phyloP scores from a whole-genome alignment of 2,797 vertebrate species.

The Typhlichthys subterraneus region DNA sequence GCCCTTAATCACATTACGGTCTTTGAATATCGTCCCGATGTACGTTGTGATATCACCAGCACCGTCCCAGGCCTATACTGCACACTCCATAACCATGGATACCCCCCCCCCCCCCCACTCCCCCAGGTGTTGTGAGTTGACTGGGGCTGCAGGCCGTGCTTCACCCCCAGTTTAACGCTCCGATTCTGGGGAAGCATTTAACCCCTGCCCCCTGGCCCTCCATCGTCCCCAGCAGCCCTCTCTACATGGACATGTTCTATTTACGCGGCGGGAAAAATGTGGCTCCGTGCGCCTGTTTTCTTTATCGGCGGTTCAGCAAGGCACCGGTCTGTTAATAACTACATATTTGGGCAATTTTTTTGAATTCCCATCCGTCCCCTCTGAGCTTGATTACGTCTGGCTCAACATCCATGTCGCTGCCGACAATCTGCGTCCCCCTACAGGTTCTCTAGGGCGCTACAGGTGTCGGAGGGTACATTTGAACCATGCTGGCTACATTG shows the following conservation, averaged over 20 bases:
- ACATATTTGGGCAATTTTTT: conserved; percentile 80
- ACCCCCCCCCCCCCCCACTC: neutral
- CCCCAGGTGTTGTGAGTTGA: too few relatives aligned
- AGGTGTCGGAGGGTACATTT: too few relatives aligned
- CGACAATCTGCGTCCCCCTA: conserved; percentile 16
- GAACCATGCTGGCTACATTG: too few relatives aligned
- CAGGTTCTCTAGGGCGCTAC: too few relatives aligned
- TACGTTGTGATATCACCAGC: neutral
- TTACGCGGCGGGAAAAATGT: conserved; percentile 62
- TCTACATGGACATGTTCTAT: conserved; percentile 86
- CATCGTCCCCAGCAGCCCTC: conserved; percentile 46
- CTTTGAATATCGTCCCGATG: too few relatives aligned
- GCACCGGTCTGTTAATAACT: conserved; percentile 71
- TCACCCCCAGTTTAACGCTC: neutral
- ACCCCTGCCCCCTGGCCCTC: conserved; percentile 65
- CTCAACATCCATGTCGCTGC: conserved; percentile 5
- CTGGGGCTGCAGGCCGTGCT: too few relatives aligned
- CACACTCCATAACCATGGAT: too few relatives aligned
- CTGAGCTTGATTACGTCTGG: conserved; percentile 2
- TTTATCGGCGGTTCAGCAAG: conserved; percentile 69
- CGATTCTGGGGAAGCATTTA: conserved; percentile 67
- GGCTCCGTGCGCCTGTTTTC: conserved; percentile 62
- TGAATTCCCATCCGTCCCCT: conserved; percentile 19
- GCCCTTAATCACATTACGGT: too few relatives aligned
- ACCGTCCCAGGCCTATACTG: too few relatives aligned